phyloP scores from a whole-genome alignment of 2,113 vertebrate genomes.

The Perca schrenkii region DNA sequence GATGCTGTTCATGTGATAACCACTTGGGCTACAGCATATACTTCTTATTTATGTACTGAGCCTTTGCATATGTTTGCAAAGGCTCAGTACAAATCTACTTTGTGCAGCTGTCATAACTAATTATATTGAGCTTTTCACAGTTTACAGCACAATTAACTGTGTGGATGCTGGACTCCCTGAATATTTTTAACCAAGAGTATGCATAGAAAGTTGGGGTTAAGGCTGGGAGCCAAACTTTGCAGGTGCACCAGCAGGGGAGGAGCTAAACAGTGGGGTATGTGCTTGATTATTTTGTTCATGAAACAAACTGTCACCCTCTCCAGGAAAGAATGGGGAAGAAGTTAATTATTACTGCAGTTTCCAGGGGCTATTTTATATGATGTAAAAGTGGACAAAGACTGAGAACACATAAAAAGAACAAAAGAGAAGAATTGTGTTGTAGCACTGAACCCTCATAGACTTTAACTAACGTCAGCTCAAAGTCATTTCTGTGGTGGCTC shows the following conservation, averaged over 20 bases:
- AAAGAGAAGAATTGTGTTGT: neutral
- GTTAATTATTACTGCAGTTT: neutral
- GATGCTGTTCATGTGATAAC: constrained; percentile 63
- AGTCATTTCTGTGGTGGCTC: constrained; percentile 13
- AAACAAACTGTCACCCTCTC: constrained; percentile 26
- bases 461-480: neutral
- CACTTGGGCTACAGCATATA: neutral
- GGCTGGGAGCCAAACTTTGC: constrained; percentile 7
- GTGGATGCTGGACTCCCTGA: neutral
- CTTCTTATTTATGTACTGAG: constrained; percentile 10
- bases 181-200: constrained; percentile 19
- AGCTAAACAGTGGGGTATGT: neutral
- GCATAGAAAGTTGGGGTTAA: constrained; percentile 23
- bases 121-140: constrained; percentile 7
- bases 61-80: neutral
- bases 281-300: constrained; percentile 39
- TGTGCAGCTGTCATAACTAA: constrained; percentile 28
- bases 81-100: constrained; percentile 9
- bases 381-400: neutral
- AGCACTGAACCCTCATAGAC: neutral
- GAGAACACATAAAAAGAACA: neutral
- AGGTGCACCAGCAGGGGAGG: constrained; percentile 15
- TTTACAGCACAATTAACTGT: constrained; percentile 8
- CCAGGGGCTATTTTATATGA: neutral
- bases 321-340: neutral